A percentile compares a stretch with the other conserved stretches of the same genome.
phyloP scores from a whole-genome alignment of 2,113 vertebrate genomes.

The Chaetodon auriga region DNA sequence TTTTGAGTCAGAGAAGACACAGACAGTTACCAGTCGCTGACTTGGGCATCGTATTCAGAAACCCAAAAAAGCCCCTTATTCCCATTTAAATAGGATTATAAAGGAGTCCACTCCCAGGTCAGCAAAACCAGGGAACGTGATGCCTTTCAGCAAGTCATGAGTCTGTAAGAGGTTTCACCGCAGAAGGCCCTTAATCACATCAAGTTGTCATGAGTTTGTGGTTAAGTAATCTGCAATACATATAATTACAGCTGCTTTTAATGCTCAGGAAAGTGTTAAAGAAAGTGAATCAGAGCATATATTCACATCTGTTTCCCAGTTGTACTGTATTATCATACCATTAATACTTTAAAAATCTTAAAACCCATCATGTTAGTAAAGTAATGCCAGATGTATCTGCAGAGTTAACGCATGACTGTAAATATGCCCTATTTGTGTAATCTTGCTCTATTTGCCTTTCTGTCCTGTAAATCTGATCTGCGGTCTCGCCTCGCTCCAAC shows the following conservation, averaged over 20 bases:
- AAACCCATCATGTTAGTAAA: conserved; percentile 35
- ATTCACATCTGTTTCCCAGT: conserved; percentile 59
- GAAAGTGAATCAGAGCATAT: conserved; percentile 1
- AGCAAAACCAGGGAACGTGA: conserved; percentile 18
- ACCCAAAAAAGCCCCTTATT: not conserved
- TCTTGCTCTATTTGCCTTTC: conserved; percentile 46
- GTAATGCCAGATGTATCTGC: conserved; percentile 48
- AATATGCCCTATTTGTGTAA: conserved; percentile 38
- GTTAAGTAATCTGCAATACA: conserved; percentile 42
- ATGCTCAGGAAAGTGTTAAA: conserved; percentile 10
- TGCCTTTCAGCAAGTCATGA: conserved; percentile 24
- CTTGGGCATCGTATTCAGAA: not conserved
- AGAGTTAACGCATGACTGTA: conserved; percentile 6
- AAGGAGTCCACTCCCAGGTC: conserved; percentile 5
- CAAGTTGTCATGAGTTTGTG: conserved; percentile 50
- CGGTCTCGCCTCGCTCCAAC: conserved; percentile 38
- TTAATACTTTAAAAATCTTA: conserved; percentile 37
- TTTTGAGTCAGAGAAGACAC: conserved; percentile 6
- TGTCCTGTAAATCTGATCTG: conserved; percentile 59
- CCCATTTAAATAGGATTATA: conserved; percentile 10
- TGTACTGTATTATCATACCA: conserved; percentile 16
- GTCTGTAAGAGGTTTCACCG: conserved; percentile 33
- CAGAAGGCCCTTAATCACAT: conserved; percentile 42
- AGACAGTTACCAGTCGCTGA: not conserved
- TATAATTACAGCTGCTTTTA: conserved; percentile 36